A percentile compares a stretch with the other conserved stretches of the same genome.
Evolutionary conservation across 1,140 invertebrate species (phyloP).

Genomic region (Drosophila nebulosa): DNA sequence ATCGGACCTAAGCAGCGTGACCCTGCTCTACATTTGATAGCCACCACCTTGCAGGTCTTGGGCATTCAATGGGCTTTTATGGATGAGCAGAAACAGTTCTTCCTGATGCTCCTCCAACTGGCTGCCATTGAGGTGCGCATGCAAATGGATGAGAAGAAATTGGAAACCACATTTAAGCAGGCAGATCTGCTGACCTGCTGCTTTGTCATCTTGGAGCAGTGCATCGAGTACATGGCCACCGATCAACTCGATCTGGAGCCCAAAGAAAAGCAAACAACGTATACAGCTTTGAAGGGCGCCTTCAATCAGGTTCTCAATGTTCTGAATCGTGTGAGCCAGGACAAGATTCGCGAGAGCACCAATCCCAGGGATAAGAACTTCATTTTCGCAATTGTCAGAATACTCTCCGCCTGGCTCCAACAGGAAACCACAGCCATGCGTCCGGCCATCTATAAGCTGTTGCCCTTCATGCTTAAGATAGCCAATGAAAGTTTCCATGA

Average conservation of each 20-base stretch:
- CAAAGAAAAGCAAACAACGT: slow-evolving; percentile 94
- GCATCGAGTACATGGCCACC: slow-evolving; percentile 89
- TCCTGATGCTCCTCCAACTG: slow-evolving; percentile 91
- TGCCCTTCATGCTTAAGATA: slow-evolving; percentile 89
- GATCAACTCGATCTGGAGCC: slow-evolving; percentile 92
- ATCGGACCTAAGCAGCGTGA: slow-evolving; percentile 93
- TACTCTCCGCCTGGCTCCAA: slow-evolving; percentile 92
- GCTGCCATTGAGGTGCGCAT: slow-evolving; percentile 95
- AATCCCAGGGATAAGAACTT: slow-evolving; percentile 87
- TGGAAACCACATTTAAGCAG: slow-evolving; percentile 89
- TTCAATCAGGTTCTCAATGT: slow-evolving; percentile 91
- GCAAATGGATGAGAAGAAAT: slow-evolving; percentile 92
- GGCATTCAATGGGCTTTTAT: slow-evolving; percentile 91
- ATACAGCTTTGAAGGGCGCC: slow-evolving; percentile 93
- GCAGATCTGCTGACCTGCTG: slow-evolving; percentile 90
- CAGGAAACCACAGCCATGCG: slow-evolving; percentile 95
- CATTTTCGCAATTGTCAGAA: slow-evolving; percentile 90
- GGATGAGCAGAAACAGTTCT: slow-evolving; percentile 90
- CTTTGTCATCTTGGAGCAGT: slow-evolving; percentile 91
- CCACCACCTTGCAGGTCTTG: slow-evolving; percentile 89
- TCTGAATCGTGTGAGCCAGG: slow-evolving; percentile 87
- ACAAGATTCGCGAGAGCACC: slow-evolving; percentile 85
- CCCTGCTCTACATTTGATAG: slow-evolving; percentile 91
- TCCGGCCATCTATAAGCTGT: slow-evolving; percentile 88
- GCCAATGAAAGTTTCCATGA: slow-evolving; percentile 92